These are phyloP conservation scores for Isurus oxyrinchus DNA, from an alignment of 2,113 vertebrate species.

Conservation along the genomic window DNA sequence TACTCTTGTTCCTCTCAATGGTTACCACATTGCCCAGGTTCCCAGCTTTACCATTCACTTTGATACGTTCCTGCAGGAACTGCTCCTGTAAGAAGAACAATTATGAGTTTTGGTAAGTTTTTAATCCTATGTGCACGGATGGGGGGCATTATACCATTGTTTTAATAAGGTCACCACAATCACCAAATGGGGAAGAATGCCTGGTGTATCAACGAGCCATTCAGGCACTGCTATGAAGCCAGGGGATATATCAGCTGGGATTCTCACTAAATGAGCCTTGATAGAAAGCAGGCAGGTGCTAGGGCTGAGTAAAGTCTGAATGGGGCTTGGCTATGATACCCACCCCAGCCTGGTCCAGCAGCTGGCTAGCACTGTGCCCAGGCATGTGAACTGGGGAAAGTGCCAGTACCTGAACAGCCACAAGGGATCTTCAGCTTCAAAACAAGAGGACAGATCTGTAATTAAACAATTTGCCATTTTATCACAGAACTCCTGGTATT, in stretches of 20 bases:
- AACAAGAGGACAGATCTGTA: neutral
- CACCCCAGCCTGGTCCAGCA: neutral
- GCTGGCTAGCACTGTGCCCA: neutral
- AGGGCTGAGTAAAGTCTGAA: neutral
- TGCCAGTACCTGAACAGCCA: neutral
- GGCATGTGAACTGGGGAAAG: neutral
- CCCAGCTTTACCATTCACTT: constrained; percentile 92
- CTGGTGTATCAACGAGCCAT: neutral
- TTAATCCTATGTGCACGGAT: neutral
- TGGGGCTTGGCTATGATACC: neutral
- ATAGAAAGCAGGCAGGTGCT: neutral
- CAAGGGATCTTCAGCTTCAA: neutral
- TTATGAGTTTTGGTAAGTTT: neutral
- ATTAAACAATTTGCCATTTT: neutral
- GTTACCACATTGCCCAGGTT: constrained; percentile 85
- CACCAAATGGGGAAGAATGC: neutral
- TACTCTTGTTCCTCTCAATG: constrained; percentile 94
- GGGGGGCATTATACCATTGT: neutral
- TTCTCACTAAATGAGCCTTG: neutral
- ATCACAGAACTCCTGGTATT: neutral
- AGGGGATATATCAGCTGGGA: neutral
- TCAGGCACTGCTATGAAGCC: neutral
- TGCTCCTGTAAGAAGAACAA: constrained; percentile 65
- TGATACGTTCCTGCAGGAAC: constrained; percentile 94
- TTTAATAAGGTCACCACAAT: neutral